Base-by-base conservation (phyloP, 2,797 vertebrate species). In the Onychomys leucogaster region DNA sequence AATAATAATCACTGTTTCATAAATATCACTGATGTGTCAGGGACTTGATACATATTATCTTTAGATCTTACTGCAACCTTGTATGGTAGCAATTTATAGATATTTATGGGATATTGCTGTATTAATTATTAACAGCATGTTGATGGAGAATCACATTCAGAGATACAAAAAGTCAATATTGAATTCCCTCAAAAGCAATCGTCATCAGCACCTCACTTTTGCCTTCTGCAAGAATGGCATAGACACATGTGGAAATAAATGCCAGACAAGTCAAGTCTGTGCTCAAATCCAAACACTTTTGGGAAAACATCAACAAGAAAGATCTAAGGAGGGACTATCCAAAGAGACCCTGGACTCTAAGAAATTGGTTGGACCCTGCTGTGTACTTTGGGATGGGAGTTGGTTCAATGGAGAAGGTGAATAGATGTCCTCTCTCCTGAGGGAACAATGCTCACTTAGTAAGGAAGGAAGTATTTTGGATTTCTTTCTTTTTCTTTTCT, bases 141-240 rank as follows among this genome's bases (percentile, higher is more conserved):
- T 80, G 76, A 94, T 91, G 86, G 91, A 96, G 86, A 96, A 63
- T 95, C 95, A 78, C 52, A 96, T 67, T 96, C 57, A 83, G 67
- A 96, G 87, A 69, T 77, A 94, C 76, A 57, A 91, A 93, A 96
- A 92, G 29, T 76, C 63, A 32, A 76, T 89, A 91, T 37, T 96
- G 95, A 97, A 96, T 96, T 97, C 46, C 92, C 97, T 97, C 82
- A 95, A 96, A 97, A 98, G 94, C 94, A 95, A 80, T 37, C 27
- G 63, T 87, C 43, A 67, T 57, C 21, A 92, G 75, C 69, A 6
- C 49, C 25, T 88, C 37, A 52, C 6, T 67, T n/a, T 65, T 17
- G 23, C 23, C 11, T 92, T 46, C 49, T 37, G 25, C 49, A 43
- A 90, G 55, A 90, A 41, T n/a, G 65, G 34, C 9, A 14, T 32